These are phyloP conservation scores for Pituophis catenifer DNA, from an alignment of 2,113 vertebrate genomes.

Conservation along the genomic window DNA sequence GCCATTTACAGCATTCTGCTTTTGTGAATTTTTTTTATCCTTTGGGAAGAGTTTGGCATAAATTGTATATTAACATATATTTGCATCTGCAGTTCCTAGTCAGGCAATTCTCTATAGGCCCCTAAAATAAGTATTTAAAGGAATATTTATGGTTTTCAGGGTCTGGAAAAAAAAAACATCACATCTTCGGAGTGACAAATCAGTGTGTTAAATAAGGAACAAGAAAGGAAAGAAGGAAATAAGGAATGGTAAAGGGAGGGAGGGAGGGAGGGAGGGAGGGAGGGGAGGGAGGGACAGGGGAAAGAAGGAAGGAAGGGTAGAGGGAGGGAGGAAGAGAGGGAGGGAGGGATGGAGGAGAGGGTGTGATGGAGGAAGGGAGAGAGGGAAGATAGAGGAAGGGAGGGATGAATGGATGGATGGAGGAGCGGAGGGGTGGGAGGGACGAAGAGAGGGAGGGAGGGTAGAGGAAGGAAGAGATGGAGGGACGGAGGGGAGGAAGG, in stretches of 20 bases:
- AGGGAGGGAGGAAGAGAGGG: no score
- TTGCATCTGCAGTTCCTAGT: background rate
- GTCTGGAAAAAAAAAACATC: background rate
- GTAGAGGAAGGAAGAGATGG: no score
- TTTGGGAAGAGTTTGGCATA: background rate
- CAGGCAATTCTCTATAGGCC: background rate
- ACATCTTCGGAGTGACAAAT: background rate
- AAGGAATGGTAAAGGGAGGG: background rate
- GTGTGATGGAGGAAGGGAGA: fast-evolving
- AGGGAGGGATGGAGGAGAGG: no score
- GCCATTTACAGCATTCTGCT: background rate
- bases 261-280: background rate
- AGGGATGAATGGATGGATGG: no score
- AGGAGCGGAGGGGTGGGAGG: no score
- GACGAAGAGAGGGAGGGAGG: no score
- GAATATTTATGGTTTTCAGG: background rate
- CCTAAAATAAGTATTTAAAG: background rate
- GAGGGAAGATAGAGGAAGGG: no score
- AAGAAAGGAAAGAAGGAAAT: background rate
- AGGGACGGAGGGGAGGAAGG: no score
- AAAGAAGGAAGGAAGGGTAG: no score
- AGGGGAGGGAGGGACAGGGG: no score
- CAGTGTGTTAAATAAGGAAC: background rate
- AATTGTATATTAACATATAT: background rate
- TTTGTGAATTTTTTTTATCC: background rate